Base-by-base conservation (phyloP, 2,113 vertebrate species). In the Malurus cyaneus region DNA sequence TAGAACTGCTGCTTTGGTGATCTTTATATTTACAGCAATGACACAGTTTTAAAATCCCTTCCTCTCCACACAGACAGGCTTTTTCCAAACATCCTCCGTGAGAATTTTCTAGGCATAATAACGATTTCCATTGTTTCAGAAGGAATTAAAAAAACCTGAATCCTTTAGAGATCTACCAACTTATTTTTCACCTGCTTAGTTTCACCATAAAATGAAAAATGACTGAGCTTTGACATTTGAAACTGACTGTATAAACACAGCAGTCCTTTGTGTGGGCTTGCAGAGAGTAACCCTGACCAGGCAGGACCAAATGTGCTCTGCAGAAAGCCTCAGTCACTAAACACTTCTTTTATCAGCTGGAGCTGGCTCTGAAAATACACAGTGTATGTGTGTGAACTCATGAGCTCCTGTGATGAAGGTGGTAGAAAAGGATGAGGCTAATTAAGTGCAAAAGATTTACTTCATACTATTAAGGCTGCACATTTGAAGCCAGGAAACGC, bases 401-500 rank as follows among this genome's bases (percentile, higher is more conserved):
- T 26, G 60, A 82, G 79, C 50, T 91, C 59, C 70, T 62, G 26
- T 56, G 64, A 73, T 80, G 59, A 70, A 74, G 19, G 64, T 67
- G 44, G 56, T 60, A 93, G 93, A 70, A 93, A 71, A 92, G 11
- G n/a, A 29, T 6, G n/a, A 86, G 46, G 57, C 41, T 94, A 74
- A 88, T 78, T 41, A 74, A 80, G 41, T 47, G 61, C 44, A 78
- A 83, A 82, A 84, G 8, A 90, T 41, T 90, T 44, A 50, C 21
- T 85, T 86, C 46, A 60, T 7, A 21, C 69, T 88, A 13, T 59
- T 60, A 76, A 61, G 41, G 49, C 72, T 76, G 72, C 56, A 57
- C 26, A 72, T 52, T 41, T 50, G 32, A 94, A 96, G 77, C 53
- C 41, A 90, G 61, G 88, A 96, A 95, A 96, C 94, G 96, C 94